phyloP scores from a whole-genome alignment of 2,113 vertebrate species.

The Apodemus speciosus region DNA sequence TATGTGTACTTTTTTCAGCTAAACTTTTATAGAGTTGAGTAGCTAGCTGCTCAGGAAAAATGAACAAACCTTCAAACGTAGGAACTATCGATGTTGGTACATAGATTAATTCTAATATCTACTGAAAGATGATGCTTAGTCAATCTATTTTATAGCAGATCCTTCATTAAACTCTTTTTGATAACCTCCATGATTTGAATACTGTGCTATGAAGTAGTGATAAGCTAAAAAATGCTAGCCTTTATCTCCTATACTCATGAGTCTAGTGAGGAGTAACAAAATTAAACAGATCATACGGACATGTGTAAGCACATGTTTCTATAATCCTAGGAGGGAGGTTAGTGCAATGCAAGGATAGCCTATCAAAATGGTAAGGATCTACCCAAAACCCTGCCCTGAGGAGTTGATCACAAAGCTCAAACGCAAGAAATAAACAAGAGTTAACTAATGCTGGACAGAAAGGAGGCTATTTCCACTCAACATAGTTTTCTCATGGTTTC shows the following conservation, averaged over 20 bases:
- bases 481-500: not conserved
- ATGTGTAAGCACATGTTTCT: not conserved
- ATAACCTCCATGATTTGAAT: not conserved
- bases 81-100: not conserved
- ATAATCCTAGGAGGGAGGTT: not conserved
- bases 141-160: not conserved
- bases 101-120: not conserved
- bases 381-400: not conserved
- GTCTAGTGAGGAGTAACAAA: not conserved
- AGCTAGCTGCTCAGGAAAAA: not conserved
- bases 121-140: not conserved
- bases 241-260: not conserved
- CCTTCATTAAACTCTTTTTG: not conserved
- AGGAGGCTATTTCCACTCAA: not conserved
- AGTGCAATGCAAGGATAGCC: not conserved
- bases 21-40: not conserved
- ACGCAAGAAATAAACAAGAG: not conserved
- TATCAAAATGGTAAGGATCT: not conserved
- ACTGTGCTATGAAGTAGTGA: too few species aligned
- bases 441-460: not conserved
- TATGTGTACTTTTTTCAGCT: not conserved
- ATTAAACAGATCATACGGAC: not conserved
- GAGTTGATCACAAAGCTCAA: not conserved
- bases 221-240: not conserved
- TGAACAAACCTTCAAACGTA: not conserved